phyloP scores from a whole-genome alignment of 2,113 vertebrate genomes.

The Silurus glanis region DNA sequence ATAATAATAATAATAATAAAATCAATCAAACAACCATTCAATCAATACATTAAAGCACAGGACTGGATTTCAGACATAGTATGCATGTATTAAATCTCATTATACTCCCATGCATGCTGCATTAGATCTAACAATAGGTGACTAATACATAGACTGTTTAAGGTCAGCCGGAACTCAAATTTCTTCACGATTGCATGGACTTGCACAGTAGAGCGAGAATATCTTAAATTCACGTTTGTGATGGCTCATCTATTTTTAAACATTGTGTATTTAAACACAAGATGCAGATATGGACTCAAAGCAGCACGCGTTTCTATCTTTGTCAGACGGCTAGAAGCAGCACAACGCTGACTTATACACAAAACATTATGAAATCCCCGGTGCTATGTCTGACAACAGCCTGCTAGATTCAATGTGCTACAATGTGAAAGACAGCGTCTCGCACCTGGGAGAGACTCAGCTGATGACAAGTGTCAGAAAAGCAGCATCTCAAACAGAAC shows the following conservation, averaged over 20 bases:
- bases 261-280: constrained; percentile 5
- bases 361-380: constrained; percentile 48
- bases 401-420: constrained; percentile 59
- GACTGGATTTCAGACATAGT: neutral
- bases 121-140: neutral
- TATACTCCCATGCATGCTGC: neutral
- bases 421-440: constrained; percentile 54
- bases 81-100: neutral
- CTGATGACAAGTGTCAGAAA: constrained; percentile 60
- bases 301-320: constrained; percentile 25
- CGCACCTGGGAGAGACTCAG: constrained; percentile 61
- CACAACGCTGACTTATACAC: constrained; percentile 54
- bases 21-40: neutral
- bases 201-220: constrained; percentile 24
- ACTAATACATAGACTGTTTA: neutral
- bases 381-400: constrained; percentile 60
- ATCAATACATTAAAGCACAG: neutral
- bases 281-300: constrained; percentile 24
- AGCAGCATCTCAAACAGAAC: constrained; percentile 32
- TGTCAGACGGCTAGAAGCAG: constrained; percentile 52
- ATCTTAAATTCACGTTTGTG: neutral
- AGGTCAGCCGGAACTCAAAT: neutral
- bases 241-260: constrained; percentile 1
- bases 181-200: neutral
- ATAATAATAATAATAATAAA: no score